These are phyloP conservation scores for Mus minutoides DNA, from an alignment of 2,797 vertebrate genomes.

Conservation along the genomic window DNA sequence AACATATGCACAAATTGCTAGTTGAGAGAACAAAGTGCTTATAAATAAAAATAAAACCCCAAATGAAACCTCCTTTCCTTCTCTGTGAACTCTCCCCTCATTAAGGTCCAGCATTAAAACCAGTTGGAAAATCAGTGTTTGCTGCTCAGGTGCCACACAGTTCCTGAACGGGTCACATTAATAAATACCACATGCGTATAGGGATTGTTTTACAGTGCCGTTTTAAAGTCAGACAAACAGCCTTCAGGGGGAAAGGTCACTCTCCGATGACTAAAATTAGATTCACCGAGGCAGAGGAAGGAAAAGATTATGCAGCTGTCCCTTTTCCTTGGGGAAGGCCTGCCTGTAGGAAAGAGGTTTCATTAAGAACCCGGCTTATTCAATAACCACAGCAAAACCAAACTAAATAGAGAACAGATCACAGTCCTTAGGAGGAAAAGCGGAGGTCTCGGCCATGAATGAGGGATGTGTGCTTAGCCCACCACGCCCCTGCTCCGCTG, in stretches of 20 bases:
- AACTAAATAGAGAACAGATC: neutral
- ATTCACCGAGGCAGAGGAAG: slow-evolving; percentile 56
- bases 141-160: neutral
- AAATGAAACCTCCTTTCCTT: neutral
- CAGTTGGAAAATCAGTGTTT: neutral
- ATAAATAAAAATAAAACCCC: neutral
- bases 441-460: neutral
- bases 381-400: neutral
- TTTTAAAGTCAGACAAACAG: slow-evolving; percentile 66
- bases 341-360: slow-evolving; percentile 15
- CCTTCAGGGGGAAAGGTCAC: slow-evolving; percentile 64
- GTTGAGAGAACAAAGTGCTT: slow-evolving; percentile 27
- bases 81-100: neutral
- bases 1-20: neutral
- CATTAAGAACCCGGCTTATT: slow-evolving; percentile 29
- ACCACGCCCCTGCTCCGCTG: neutral
- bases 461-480: too few relatives aligned
- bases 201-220: slow-evolving; percentile 69
- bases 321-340: slow-evolving; percentile 56
- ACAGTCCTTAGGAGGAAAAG: neutral
- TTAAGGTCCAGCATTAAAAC: slow-evolving; percentile 12
- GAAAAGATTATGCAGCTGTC: slow-evolving; percentile 44
- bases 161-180: slow-evolving; percentile 23
- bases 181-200: slow-evolving; percentile 36
- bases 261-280: slow-evolving; percentile 71